phyloP scores from a whole-genome alignment of 1,140 invertebrate genomes.

The Drosophila yakuba region DNA sequence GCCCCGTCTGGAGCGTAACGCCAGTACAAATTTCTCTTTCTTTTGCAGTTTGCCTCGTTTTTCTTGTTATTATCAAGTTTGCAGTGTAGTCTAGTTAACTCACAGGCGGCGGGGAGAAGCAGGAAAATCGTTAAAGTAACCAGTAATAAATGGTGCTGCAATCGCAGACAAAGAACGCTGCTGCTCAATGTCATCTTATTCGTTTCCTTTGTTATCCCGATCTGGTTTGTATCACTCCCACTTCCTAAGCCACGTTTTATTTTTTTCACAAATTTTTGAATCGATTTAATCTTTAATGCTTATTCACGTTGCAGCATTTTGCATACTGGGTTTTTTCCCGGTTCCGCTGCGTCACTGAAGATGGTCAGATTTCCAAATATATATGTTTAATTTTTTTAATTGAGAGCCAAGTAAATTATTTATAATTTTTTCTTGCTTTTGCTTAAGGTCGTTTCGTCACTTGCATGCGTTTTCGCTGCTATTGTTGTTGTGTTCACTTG shows the following conservation, averaged over 20 bases:
- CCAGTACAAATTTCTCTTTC: constrained; percentile 67
- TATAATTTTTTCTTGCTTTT: constrained; percentile 32
- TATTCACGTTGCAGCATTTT: constrained; percentile 3
- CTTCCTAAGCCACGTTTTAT: constrained; percentile 45
- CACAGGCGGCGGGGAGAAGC: constrained; percentile 33
- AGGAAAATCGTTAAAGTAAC: constrained; percentile 52
- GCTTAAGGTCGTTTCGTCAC: constrained; percentile 76
- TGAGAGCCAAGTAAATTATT: constrained; percentile 18
- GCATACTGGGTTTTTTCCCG: constrained; percentile 7
- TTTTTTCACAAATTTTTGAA: not conserved
- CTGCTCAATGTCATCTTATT: constrained; percentile 25
- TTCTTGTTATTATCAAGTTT: constrained; percentile 7
- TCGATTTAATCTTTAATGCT: not conserved
- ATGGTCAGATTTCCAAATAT: constrained; percentile 1
- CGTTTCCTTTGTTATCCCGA: constrained; percentile 27
- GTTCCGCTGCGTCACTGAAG: constrained; percentile 12
- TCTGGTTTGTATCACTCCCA: constrained; percentile 20
- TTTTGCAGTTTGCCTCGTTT: constrained; percentile 33
- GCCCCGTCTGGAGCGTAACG: constrained; percentile 56
- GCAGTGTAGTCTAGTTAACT: constrained; percentile 34
- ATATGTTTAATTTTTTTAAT: constrained; percentile 3
- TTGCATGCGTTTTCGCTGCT: constrained; percentile 59
- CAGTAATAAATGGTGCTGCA: constrained; percentile 30
- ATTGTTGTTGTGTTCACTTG: constrained; percentile 45
- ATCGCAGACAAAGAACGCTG: constrained; percentile 65